These are phyloP conservation scores for Stenolophus ochropezus DNA, from an alignment of 2,888 invertebrate genomes.

Conservation along the genomic window DNA sequence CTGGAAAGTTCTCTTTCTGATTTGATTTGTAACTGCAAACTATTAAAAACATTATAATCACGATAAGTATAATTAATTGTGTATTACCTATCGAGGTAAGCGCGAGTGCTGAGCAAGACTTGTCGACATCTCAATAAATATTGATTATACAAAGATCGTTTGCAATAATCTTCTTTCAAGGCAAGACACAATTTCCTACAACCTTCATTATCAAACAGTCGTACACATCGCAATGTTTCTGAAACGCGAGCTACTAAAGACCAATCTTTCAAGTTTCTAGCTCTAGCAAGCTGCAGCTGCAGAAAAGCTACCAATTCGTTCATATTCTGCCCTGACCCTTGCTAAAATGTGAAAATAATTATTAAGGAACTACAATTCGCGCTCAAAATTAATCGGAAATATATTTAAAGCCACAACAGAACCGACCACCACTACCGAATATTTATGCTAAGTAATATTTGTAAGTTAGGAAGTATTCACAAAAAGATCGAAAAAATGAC, in stretches of 20 bases:
- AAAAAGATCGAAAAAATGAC: no score
- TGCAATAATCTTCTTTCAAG: conserved; percentile 84
- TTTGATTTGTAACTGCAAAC: conserved; percentile 77
- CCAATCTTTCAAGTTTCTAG: conserved; percentile 86
- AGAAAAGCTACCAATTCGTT: conserved; percentile 79
- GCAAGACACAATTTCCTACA: conserved; percentile 84
- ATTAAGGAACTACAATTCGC: conserved; percentile 36
- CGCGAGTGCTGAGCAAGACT: conserved; percentile 83
- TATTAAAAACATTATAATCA: conserved; percentile 64
- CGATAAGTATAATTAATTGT: conserved; percentile 28
- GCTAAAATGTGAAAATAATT: conserved; percentile 61
- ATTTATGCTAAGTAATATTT: no score
- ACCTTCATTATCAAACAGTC: conserved; percentile 81
- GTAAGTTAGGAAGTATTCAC: no score
- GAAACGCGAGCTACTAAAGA: conserved; percentile 86
- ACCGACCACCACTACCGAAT: no score
- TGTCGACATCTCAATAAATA: conserved; percentile 89
- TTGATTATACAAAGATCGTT: conserved; percentile 86
- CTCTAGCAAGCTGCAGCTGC: conserved; percentile 87
- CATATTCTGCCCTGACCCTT: conserved; percentile 65
- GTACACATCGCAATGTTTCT: conserved; percentile 87
- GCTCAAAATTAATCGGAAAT: not conserved
- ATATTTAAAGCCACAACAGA: no score
- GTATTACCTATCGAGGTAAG: conserved; percentile 81
- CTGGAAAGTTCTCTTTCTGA: conserved; percentile 84